Evolutionary conservation across 2,113 vertebrate species (phyloP).

Genomic region (Copsychus sechellarum): DNA sequence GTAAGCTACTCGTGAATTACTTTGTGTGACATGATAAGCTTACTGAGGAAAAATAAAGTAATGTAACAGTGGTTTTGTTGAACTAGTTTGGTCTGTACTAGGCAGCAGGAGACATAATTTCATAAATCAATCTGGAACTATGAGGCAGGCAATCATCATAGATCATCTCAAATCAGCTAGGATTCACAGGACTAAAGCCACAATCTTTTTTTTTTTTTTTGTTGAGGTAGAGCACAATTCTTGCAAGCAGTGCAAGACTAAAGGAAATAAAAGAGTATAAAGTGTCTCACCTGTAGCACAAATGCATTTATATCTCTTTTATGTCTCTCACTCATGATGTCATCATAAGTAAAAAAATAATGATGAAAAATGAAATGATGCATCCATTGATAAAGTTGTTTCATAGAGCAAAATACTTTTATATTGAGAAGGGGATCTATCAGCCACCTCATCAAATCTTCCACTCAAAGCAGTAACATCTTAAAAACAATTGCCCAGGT

Average conservation of each 20-base stretch:
- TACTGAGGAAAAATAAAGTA: not conserved
- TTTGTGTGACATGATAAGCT: not conserved
- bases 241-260: not conserved
- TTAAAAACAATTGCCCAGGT: not conserved
- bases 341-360: not conserved
- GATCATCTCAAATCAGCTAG: not conserved
- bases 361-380: not conserved
- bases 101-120: not conserved
- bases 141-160: not conserved
- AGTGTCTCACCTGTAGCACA: not conserved
- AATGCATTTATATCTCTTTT: not conserved
- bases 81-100: not conserved
- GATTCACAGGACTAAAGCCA: not conserved
- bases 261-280: not conserved
- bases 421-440: not conserved
- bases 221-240: not conserved
- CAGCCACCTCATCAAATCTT: not conserved
- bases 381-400: not conserved
- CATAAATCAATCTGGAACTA: not conserved
- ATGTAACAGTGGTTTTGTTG: not conserved
- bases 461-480: not conserved
- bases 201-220: not conserved
- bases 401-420: not conserved
- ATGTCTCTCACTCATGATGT: not conserved
- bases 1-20: not conserved